A percentile compares a stretch with the other conserved stretches of the same genome.
These are phyloP conservation scores for Cossypha heuglini DNA, from an alignment of 2,797 vertebrate species.

Conservation along the genomic window DNA sequence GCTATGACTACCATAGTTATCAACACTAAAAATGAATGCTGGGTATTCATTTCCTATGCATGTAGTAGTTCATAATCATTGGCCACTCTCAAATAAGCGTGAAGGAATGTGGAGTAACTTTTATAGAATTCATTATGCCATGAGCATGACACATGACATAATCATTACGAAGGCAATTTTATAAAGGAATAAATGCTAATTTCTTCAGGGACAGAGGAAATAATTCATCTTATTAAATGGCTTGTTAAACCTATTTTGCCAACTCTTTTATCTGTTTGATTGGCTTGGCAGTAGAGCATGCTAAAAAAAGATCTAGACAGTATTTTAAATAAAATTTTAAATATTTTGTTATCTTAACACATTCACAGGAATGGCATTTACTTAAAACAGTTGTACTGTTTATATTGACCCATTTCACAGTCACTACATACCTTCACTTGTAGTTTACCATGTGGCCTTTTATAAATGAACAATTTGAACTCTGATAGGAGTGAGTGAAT, in stretches of 20 bases:
- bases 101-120: constrained; percentile 18
- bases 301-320: not conserved
- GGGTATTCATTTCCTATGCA: not conserved
- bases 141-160: not conserved
- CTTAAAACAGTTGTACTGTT: not conserved
- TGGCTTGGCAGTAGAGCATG: not conserved
- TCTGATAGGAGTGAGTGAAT: not conserved
- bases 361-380: not conserved
- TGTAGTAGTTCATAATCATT: not conserved
- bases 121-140: not conserved
- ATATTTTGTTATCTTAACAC: not conserved
- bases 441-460: not conserved
- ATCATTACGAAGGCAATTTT: not conserved
- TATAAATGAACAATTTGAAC: not conserved
- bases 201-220: not conserved
- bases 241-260: not conserved
- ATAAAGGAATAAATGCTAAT: not conserved
- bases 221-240: not conserved
- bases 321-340: not conserved
- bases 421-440: not conserved
- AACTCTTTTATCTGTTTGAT: constrained; percentile 14
- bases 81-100: not conserved
- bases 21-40: not conserved
- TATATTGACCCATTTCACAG: not conserved
- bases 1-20: not conserved